phyloP scores from a whole-genome alignment of 1,140 invertebrate genomes.

The Coelopa frigida region DNA sequence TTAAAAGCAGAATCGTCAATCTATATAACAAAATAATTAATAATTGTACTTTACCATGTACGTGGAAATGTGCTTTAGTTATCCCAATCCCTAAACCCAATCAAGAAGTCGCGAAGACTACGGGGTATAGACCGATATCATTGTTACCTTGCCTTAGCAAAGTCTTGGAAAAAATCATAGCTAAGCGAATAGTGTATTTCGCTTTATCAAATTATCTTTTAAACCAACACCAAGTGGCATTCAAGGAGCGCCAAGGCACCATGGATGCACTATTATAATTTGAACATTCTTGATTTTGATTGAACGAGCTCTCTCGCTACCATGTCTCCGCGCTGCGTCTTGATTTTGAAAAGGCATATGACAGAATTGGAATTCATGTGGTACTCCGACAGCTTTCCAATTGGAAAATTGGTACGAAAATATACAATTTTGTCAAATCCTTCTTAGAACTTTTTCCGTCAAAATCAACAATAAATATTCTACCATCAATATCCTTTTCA shows the following conservation, averaged over 20 bases:
- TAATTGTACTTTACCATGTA: too few relatives aligned
- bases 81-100: too few relatives aligned
- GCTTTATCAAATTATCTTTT: not conserved
- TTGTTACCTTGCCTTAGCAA: conserved; percentile 7
- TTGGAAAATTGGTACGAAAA: conserved; percentile 11
- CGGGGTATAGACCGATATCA: too few relatives aligned
- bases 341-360: conserved; percentile 10
- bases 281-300: not conserved
- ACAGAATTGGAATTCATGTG: conserved; percentile 9
- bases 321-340: conserved; percentile 2
- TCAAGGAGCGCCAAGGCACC: conserved; percentile 1
- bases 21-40: too few relatives aligned
- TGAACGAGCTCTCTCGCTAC: conserved; percentile 1
- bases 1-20: too few relatives aligned
- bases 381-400: not conserved
- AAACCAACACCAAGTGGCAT: conserved; percentile 5
- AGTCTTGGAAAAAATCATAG: conserved; percentile 3
- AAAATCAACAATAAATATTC: conserved; percentile 3
- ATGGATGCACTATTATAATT: conserved; percentile 1
- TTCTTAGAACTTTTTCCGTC: conserved; percentile 4
- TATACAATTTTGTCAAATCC: conserved; percentile 9
- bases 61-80: too few relatives aligned
- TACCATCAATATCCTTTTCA: not conserved
- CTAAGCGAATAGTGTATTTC: conserved; percentile 5
- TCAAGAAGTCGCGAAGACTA: too few relatives aligned